Evolutionary conservation across 2,888 invertebrate genomes (phyloP).

Genomic region (Plutella xylostella): DNA sequence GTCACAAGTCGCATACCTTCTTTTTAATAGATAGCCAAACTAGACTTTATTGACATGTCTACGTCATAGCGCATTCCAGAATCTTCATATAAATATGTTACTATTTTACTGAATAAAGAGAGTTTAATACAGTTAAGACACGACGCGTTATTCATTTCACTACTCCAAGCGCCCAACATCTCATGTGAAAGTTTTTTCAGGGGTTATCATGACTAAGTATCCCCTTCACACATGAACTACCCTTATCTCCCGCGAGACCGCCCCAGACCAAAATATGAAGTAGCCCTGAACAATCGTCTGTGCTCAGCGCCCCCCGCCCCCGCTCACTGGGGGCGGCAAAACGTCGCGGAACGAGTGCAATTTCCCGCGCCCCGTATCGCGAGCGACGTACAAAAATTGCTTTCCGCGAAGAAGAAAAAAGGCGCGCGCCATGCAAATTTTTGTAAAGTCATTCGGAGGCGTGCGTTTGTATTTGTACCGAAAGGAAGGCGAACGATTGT

Average conservation of each 20-base stretch:
- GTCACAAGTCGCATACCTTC: too few relatives aligned
- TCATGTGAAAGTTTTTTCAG: too few relatives aligned
- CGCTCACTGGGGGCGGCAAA: constrained; percentile 48
- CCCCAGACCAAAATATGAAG: not conserved
- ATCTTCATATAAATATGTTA: too few relatives aligned
- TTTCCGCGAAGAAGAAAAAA: constrained; percentile 57
- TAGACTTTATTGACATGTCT: too few relatives aligned
- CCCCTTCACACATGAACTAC: too few relatives aligned
- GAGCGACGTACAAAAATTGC: constrained; percentile 66
- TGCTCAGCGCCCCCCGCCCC: constrained; percentile 30
- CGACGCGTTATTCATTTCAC: too few relatives aligned
- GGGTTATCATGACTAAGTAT: too few relatives aligned
- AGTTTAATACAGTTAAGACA: too few relatives aligned
- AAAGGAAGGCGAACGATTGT: constrained; percentile 64
- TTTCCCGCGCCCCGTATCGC: constrained; percentile 57
- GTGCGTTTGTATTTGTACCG: constrained; percentile 68
- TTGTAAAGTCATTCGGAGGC: constrained; percentile 67
- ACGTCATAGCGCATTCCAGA: too few relatives aligned
- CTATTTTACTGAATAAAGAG: too few relatives aligned
- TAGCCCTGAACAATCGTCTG: not conserved
- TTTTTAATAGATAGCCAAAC: too few relatives aligned
- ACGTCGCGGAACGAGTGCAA: constrained; percentile 54
- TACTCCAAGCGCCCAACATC: too few relatives aligned
- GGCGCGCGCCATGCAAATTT: constrained; percentile 58
- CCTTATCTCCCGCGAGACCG: not conserved